Base-by-base conservation (phyloP, 2,888 invertebrate genomes). In the Xestia xanthographa region DNA sequence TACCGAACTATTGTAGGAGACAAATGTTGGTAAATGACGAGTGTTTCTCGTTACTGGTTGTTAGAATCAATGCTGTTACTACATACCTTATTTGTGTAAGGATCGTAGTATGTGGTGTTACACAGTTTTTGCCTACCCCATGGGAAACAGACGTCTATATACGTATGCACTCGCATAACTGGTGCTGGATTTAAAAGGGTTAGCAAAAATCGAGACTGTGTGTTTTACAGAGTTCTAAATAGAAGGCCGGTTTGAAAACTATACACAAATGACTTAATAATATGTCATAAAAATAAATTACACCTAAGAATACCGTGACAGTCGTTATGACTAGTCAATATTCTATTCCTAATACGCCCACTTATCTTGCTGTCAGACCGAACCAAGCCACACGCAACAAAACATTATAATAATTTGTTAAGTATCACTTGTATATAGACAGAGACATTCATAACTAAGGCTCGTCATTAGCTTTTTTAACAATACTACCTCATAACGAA, bases 311-410 rank as follows among this genome's bases (percentile, higher is more conserved):
- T 26, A 48, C 20, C 20, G n/a, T 41, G 8, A 8, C 6, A 14
- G 20, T 48, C 12, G 4, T 50, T 53, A 26, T 34, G 50, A 14
- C 50, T 34, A 76, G 53, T 81, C 66, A 81, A 80, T 80, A 80
- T 81, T 81, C 12, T 66, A 70, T 45, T 34, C 11, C 60, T 81
- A 76, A 80, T 29, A 26, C 45, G 26, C 12, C 71, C 41, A 70
- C 82, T 81, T 79, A 75, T 79, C n/a, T 45, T 50, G 14, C 53
- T 34, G 77, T 56, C 77, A 77, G 20, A 66, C 29, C 29, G 43
- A 66, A 50, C 22, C 60, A 62, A 43, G 20, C 38, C 22, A 70
- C 66, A 66, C 82, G 43, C 60, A 70, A 77, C 70, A 12, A 68
- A 68, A 65, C 45, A 60, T 79, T n/a, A 63, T 48, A 56, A 43